Base-by-base conservation (phyloP, 2,888 invertebrate genomes). In the Tenodera sinensis region DNA sequence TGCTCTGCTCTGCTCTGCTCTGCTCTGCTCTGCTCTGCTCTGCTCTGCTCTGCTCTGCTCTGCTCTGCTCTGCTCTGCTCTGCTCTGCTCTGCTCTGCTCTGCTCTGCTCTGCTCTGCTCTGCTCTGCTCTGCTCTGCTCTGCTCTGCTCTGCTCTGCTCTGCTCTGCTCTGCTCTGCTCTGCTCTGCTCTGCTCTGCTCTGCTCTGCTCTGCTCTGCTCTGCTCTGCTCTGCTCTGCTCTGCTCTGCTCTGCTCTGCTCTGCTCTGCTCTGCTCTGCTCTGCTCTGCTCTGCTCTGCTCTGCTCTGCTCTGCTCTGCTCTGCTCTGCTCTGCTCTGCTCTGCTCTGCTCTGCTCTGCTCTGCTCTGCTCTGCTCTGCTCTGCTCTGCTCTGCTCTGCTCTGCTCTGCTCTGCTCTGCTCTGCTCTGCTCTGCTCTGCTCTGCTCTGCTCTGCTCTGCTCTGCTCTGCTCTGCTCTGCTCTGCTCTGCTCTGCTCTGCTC, bases 141-240 rank as follows among this genome's bases (percentile, higher is more conserved):
- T 89, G 88, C 42, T 89, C 84, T 89, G 84, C 85, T 89, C 83
- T 89, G 71, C 85, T 89, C 42, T 89, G 54, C 83, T 89, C 47
- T 89, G 71, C 42, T 89, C 84, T 89, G 84, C 71, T 89, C 88
- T 89, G 84, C 30, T 89, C 30, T 83, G 28, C 54, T 89, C 89
- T 89, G 88, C 83, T 89, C 88, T 89, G 88, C 83, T 89, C 88
- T 89, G 85, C 85, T 89, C 89, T 89, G 85, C 81, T 89, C 89
- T 89, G 85, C 30, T 89, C 83, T 89, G 82, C 81, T 89, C 89
- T 89, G 30, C 81, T 89, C 88, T 83, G 34, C 81, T 89, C 89
- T 89, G 82, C 83, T 89, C 87, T 89, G 25, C 81, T 89, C 87
- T 89, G 42, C 83, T 88, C 83, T 89, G 42, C 83, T 89, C 87